Evolutionary conservation across 2,113 vertebrate genomes (phyloP).

Genomic region (Ophiodon elongatus): DNA sequence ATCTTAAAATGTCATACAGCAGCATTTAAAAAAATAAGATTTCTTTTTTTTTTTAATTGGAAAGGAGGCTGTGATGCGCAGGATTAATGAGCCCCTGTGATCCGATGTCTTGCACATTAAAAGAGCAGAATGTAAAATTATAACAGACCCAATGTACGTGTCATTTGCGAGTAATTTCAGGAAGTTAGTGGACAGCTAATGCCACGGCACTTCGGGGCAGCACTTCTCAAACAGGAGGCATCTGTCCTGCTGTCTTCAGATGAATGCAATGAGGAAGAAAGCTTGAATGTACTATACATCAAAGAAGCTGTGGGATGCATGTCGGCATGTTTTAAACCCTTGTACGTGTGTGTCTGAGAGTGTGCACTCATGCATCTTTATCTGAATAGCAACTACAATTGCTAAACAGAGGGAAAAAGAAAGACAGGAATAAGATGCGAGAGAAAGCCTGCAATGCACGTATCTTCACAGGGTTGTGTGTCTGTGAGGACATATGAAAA

Average conservation of each 20-base stretch:
- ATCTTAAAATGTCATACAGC: not conserved
- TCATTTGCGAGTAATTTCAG: not conserved
- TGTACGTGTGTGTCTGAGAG: not conserved
- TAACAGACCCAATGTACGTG: too few relatives aligned
- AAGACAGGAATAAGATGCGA: constrained; percentile 15
- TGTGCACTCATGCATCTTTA: constrained; percentile 16
- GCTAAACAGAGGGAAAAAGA: constrained; percentile 15
- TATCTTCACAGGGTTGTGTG: constrained; percentile 19
- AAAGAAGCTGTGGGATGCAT: not conserved
- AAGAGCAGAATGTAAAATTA: too few relatives aligned
- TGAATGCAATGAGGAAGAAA: not conserved
- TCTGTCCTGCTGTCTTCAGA: not conserved
- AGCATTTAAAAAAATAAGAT: not conserved
- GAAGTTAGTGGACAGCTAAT: not conserved
- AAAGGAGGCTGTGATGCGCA: not conserved
- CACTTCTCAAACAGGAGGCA: not conserved
- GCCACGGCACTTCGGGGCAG: not conserved
- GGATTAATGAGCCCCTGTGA: not conserved
- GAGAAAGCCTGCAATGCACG: not conserved
- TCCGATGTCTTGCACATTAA: too few relatives aligned
- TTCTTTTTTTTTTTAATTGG: not conserved
- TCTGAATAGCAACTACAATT: constrained; percentile 1
- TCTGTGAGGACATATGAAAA: constrained; percentile 20
- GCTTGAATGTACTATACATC: not conserved
- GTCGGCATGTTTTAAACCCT: constrained; percentile 10